Evolutionary conservation across 2,113 vertebrate species (phyloP).

Genomic region (Telmatochromis sp.): DNA sequence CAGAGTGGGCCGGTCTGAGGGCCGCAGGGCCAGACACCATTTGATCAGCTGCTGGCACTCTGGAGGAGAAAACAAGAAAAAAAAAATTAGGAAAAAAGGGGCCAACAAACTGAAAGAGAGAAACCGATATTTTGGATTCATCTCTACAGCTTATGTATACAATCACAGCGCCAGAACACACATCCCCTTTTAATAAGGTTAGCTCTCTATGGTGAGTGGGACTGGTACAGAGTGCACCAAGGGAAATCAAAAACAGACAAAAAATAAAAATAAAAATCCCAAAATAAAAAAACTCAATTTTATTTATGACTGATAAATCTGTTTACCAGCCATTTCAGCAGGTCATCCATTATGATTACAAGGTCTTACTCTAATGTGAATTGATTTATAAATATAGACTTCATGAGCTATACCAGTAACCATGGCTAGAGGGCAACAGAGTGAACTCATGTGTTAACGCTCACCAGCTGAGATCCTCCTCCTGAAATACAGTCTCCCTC

Average conservation of each 20-base stretch:
- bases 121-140: background rate
- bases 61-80: slow-evolving; percentile 23
- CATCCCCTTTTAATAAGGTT: background rate
- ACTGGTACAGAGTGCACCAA: background rate
- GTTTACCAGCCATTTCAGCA: background rate
- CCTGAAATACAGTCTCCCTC: slow-evolving; percentile 86
- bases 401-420: background rate
- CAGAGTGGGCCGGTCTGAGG: slow-evolving; percentile 91
- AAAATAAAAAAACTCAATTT: background rate
- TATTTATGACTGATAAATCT: background rate
- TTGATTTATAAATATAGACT: background rate
- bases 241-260: background rate
- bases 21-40: slow-evolving; percentile 94
- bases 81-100: rapidly evolving
- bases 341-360: background rate
- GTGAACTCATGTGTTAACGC: slow-evolving; percentile 43
- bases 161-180: background rate
- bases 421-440: slow-evolving; percentile 48
- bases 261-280: background rate
- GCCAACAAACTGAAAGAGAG: background rate
- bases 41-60: slow-evolving; percentile 96
- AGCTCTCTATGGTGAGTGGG: background rate
- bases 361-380: background rate
- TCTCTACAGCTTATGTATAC: background rate
- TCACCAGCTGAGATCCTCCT: slow-evolving; percentile 87